Evolutionary conservation across 2,113 vertebrate species (phyloP).

Genomic region (Engystomops pustulosus): DNA sequence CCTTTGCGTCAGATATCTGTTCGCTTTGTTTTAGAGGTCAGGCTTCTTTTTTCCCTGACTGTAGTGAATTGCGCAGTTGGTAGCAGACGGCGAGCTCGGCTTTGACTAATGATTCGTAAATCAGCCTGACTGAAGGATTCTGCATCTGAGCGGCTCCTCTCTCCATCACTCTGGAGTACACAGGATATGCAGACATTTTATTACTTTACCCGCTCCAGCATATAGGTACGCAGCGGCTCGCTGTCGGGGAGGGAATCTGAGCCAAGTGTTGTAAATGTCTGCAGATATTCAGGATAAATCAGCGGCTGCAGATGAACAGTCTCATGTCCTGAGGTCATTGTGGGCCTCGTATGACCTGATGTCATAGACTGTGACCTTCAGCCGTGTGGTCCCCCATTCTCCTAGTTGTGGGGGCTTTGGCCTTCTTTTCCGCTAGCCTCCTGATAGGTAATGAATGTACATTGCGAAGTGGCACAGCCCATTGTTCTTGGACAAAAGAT

Average conservation of each 20-base stretch:
- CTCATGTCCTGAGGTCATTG: neutral
- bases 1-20: neutral
- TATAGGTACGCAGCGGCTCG: neutral
- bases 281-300: constrained; percentile 29
- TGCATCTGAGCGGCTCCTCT: neutral
- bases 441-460: too few relatives aligned
- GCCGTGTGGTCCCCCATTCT: too few relatives aligned
- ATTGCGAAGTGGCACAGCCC: too few relatives aligned
- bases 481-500: too few relatives aligned
- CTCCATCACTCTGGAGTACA: neutral
- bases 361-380: too few relatives aligned
- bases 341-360: neutral
- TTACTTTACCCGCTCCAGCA: neutral
- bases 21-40: constrained; percentile 8
- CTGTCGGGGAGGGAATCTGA: neutral
- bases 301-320: neutral
- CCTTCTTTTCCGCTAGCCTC: too few relatives aligned
- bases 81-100: neutral
- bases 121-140: constrained; percentile 13
- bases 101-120: constrained; percentile 43
- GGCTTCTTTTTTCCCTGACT: neutral
- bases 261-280: constrained; percentile 25
- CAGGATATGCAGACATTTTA: neutral
- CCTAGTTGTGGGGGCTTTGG: too few relatives aligned
- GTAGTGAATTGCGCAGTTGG: neutral